Percentiles rank a stretch among this genome's conserved stretches.
Conservation (phyloP, 2,797 vertebrate species). For the Masticophis lateralis region DNA sequence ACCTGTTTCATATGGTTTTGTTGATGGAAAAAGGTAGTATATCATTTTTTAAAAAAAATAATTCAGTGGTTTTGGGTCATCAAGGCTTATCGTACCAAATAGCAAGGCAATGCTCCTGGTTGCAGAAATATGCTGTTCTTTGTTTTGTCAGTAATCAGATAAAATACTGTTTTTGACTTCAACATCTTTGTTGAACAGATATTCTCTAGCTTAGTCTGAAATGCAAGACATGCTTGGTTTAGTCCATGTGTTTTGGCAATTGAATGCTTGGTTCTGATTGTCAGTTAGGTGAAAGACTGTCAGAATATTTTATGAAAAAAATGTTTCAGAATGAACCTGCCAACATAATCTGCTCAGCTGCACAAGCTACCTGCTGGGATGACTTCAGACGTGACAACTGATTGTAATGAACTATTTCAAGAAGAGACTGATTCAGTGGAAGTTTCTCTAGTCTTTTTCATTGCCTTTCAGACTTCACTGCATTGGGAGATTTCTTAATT, state of each 20-base stretch:
- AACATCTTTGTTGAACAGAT: not conserved
- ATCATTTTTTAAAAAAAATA: not conserved
- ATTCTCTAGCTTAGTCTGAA: slow-evolving; percentile 2
- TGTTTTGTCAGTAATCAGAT: not conserved
- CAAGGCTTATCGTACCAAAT: not conserved
- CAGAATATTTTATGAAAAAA: slow-evolving; percentile 40
- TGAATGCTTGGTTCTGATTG: not conserved
- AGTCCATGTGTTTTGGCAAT: slow-evolving; percentile 12
- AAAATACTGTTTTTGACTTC: not conserved
- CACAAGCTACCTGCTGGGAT: slow-evolving; percentile 21
- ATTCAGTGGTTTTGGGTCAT: not conserved
- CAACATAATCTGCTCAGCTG: slow-evolving; percentile 16
- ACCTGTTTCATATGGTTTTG: not conserved
- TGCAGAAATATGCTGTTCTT: slow-evolving; percentile 22
- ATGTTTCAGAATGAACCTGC: not conserved
- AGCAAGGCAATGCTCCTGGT: not conserved
- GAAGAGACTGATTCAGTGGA: not conserved
- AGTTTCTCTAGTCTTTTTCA: not conserved
- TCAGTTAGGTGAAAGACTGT: slow-evolving; percentile 41
- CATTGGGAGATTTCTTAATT: not conserved
- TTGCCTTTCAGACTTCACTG: not conserved
- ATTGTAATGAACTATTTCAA: not conserved
- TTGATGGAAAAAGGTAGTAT: not conserved
- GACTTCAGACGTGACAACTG: not conserved
- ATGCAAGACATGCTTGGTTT: slow-evolving; percentile 19